phyloP scores from a whole-genome alignment of 2,888 invertebrate genomes.

The Trilocha varians region DNA sequence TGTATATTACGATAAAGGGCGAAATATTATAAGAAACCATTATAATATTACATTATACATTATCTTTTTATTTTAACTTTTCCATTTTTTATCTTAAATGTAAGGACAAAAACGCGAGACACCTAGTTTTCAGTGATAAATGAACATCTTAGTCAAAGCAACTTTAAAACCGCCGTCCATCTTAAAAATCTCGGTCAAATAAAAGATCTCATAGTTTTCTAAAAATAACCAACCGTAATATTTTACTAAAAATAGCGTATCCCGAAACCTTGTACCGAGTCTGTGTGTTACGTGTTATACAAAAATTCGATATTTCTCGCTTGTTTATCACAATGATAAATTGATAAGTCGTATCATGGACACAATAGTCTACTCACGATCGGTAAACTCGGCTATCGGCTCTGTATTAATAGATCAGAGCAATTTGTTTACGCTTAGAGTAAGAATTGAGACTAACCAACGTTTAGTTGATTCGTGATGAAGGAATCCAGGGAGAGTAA shows the following conservation, averaged over 20 bases:
- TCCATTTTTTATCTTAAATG: too few relatives aligned
- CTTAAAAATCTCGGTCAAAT: too few relatives aligned
- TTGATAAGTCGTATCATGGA: slow-evolving; percentile 26
- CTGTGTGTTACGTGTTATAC: slow-evolving; percentile 5
- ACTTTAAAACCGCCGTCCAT: too few relatives aligned
- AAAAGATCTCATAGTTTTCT: too few relatives aligned
- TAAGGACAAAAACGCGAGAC: too few relatives aligned
- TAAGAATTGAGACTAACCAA: slow-evolving; percentile 6
- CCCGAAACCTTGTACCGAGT: background rate
- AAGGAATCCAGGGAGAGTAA: slow-evolving; percentile 23
- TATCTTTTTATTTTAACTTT: too few relatives aligned
- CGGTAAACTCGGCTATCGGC: slow-evolving; percentile 9
- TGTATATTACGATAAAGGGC: too few relatives aligned
- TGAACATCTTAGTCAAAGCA: too few relatives aligned
- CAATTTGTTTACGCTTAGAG: slow-evolving; percentile 2
- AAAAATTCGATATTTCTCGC: slow-evolving; percentile 10
- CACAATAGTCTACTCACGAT: slow-evolving; percentile 16
- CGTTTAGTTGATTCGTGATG: slow-evolving; percentile 18
- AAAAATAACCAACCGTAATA: background rate
- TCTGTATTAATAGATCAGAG: slow-evolving; percentile 4
- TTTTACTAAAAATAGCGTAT: slow-evolving; percentile 1
- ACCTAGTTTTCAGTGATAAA: too few relatives aligned
- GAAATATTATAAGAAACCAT: too few relatives aligned
- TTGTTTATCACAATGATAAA: slow-evolving; percentile 25
- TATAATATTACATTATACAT: too few relatives aligned